phyloP scores from a whole-genome alignment of 2,113 vertebrate genomes.

The Aramus guarauna region DNA sequence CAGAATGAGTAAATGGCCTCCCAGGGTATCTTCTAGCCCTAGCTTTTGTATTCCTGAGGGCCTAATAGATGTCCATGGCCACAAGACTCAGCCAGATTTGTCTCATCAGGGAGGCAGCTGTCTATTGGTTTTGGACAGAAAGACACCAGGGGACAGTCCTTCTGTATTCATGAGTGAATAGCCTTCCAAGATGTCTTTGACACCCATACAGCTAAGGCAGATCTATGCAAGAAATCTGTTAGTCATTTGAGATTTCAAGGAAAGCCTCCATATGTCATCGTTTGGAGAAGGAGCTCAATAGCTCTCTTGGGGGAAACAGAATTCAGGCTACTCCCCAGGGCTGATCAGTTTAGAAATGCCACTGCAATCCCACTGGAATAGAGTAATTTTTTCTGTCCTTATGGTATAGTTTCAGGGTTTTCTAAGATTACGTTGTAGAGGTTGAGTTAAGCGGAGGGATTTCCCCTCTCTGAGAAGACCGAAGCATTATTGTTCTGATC shows the following conservation, averaged over 20 bases:
- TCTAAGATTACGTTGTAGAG: not conserved
- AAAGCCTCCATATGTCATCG: not conserved
- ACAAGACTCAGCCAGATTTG: not conserved
- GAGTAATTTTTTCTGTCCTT: not conserved
- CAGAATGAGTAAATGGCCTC: not conserved
- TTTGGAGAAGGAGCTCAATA: not conserved
- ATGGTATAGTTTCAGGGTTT: not conserved
- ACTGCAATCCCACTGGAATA: not conserved
- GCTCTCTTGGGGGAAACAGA: not conserved
- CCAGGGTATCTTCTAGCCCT: not conserved
- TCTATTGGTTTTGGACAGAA: not conserved
- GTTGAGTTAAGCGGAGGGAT: not conserved
- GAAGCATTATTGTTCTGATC: not conserved
- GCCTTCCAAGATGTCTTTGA: not conserved
- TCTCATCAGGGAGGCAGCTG: not conserved
- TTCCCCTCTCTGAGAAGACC: not conserved
- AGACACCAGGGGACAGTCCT: not conserved
- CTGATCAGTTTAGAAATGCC: not conserved
- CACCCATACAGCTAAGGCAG: not conserved
- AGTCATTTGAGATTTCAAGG: slow-evolving; percentile 21
- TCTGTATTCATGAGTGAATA: not conserved
- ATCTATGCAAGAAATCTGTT: not conserved
- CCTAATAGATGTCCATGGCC: not conserved
- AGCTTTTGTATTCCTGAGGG: not conserved
- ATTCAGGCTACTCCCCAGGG: not conserved